Evolutionary conservation across 1,140 invertebrate species (phyloP).

Genomic region (Pseudomyrmex pallidus): DNA sequence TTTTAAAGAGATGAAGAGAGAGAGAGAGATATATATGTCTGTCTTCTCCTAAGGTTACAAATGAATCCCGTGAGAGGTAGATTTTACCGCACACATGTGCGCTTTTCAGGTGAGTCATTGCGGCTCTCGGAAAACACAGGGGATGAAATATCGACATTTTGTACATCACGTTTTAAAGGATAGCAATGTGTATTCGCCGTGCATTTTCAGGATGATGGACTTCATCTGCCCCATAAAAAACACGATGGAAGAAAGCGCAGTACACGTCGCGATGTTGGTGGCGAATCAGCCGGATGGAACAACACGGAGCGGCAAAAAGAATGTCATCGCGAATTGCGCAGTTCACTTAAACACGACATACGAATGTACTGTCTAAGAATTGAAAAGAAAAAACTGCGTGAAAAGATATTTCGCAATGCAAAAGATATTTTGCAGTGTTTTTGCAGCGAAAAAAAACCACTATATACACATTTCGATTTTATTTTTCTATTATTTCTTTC

Average conservation of each 20-base stretch:
- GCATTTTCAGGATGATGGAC: slow-evolving; percentile 28
- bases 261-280: background rate
- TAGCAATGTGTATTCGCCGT: slow-evolving; percentile 15
- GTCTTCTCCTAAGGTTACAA: slow-evolving; percentile 41
- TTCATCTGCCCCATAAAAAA: slow-evolving; percentile 4
- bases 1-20: background rate
- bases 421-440: background rate
- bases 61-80: slow-evolving; percentile 47
- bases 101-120: slow-evolving; percentile 20
- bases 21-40: background rate
- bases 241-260: background rate
- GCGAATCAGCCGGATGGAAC: slow-evolving; percentile 17
- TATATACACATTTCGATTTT: background rate
- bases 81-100: slow-evolving; percentile 6
- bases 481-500: background rate
- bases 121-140: background rate
- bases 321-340: slow-evolving; percentile 1
- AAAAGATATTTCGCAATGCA: too few species aligned
- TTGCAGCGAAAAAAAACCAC: background rate
- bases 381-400: background rate
- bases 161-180: slow-evolving; percentile 17
- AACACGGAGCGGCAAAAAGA: background rate
- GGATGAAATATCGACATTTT: slow-evolving; percentile 51
- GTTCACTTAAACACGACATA: background rate
- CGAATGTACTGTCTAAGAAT: slow-evolving; percentile 21